A percentile compares a stretch with the other conserved stretches of the same genome.
These are phyloP conservation scores for Drosophila borborema DNA, from an alignment of 2,888 invertebrate species.

Conservation along the genomic window DNA sequence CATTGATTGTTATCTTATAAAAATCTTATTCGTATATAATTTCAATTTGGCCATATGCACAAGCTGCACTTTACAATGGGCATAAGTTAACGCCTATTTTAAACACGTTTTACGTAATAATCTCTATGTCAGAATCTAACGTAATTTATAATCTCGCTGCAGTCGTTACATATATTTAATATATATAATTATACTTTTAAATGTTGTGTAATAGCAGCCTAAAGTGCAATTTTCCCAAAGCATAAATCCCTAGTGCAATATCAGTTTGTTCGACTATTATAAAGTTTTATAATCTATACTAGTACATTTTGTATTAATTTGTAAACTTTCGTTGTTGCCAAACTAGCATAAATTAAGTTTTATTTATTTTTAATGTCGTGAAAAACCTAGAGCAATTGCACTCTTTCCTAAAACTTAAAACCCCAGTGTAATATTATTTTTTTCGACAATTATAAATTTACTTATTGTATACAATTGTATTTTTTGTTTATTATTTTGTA, in stretches of 20 bases:
- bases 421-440: no score
- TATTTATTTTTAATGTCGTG: slow-evolving; percentile 22
- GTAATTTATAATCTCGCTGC: slow-evolving; percentile 43
- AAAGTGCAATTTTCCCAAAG: slow-evolving; percentile 67
- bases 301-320: slow-evolving; percentile 17
- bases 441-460: no score
- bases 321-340: slow-evolving; percentile 74
- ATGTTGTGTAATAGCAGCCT: slow-evolving; percentile 58
- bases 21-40: slow-evolving; percentile 50
- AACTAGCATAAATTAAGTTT: slow-evolving; percentile 77
- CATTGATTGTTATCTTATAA: slow-evolving; percentile 69
- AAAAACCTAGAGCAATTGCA: no score
- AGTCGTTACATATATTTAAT: slow-evolving; percentile 34
- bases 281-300: slow-evolving; percentile 7
- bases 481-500: no score
- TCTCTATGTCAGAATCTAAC: slow-evolving; percentile 41
- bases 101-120: slow-evolving; percentile 42
- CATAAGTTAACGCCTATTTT: slow-evolving; percentile 50
- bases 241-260: slow-evolving; percentile 58
- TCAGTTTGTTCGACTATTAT: slow-evolving; percentile 26
- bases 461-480: no score
- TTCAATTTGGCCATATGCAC: slow-evolving; percentile 68
- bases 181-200: slow-evolving; percentile 58
- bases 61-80: slow-evolving; percentile 42
- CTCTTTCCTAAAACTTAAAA: no score